Evolutionary conservation across 92 coral and sea anemone genomes (phyloP), one percentile per base, ranked within the genome.

Genomic region (Nematostella vectensis): DNA sequence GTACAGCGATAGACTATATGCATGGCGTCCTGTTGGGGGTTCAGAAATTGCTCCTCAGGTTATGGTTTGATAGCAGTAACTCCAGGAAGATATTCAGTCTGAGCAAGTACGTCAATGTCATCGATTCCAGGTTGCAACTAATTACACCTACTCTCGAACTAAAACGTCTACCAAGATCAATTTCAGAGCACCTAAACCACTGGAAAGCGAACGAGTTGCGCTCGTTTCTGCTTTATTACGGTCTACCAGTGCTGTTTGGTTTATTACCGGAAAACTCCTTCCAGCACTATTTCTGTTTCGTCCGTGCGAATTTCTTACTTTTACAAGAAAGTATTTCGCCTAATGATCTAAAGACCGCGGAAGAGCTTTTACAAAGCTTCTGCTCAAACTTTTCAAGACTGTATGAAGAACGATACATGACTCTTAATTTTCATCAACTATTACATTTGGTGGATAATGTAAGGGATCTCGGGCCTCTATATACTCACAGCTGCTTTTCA

Each of bases 141-240:
- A 70, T 77, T 47, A 18, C 47, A 29, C 84, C 80, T 40, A 71
- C 85, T 3, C 28, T 47, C 20, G 51, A 70, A 3, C 74, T 67
- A 25, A 55, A 57, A 31, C 57, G 78, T 42, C 38, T 64, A 36
- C 76, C 72, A 21, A 51, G 82, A 40, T 61, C 76, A 3, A 37
- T 76, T 15, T 53, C 61, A 4, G 61, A 65, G 2, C 80, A 73
- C 50, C 47, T 80, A 9, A 63, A 63, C 42, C 63, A 74, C 40
- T 68, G 77, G 77, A 74, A 80, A 31, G 87, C 84, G 4, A 61
- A 57, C 31, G 81, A 83, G 48, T 54, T 83, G 58, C 65, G 71
- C 1, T 77, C 81, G 15, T 83, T 77, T 72, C 59, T 72, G 15
- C 57, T 62, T 13, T 77, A 27, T 59, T 80, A 56, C 42, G 71